phyloP scores from a whole-genome alignment of 1,140 invertebrate genomes.

The Zaprionus capensis region DNA sequence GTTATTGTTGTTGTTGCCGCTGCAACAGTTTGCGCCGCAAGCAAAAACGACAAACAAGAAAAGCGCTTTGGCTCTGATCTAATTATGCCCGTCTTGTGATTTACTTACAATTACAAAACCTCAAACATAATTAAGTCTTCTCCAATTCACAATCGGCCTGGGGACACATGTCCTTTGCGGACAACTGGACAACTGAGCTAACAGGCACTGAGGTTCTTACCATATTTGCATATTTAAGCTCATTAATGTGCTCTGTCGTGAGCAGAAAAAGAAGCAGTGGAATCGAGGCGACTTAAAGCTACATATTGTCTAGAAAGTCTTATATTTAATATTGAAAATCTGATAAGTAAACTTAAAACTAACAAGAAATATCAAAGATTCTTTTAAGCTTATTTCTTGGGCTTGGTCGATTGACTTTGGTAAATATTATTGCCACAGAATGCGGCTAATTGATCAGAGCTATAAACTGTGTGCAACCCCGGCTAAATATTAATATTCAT shows the following conservation, averaged over 20 bases:
- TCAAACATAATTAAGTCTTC: slow-evolving; percentile 70
- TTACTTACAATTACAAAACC: slow-evolving; percentile 56
- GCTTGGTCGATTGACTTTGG: neutral
- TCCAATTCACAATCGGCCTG: slow-evolving; percentile 36
- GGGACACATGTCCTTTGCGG: slow-evolving; percentile 44
- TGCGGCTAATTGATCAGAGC: neutral
- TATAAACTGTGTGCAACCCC: neutral
- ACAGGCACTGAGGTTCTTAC: slow-evolving; percentile 7
- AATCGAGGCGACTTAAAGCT: too few relatives aligned
- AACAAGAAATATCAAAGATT: neutral
- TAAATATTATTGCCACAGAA: slow-evolving; percentile 14
- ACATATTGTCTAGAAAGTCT: too few relatives aligned
- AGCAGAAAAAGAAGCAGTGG: too few relatives aligned
- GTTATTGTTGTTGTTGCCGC: slow-evolving; percentile 14
- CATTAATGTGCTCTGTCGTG: too few relatives aligned
- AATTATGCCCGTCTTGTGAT: slow-evolving; percentile 57
- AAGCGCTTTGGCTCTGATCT: slow-evolving; percentile 35
- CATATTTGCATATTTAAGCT: slow-evolving; percentile 42
- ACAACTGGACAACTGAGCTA: neutral
- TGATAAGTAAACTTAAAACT: too few relatives aligned
- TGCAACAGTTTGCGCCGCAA: slow-evolving; percentile 20
- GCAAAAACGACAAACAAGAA: neutral
- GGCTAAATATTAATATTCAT: slow-evolving; percentile 52
- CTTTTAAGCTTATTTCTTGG: neutral
- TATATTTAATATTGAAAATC: too few relatives aligned